phyloP scores from a whole-genome alignment of 2,888 invertebrate species.

The Calliopum simillimum region DNA sequence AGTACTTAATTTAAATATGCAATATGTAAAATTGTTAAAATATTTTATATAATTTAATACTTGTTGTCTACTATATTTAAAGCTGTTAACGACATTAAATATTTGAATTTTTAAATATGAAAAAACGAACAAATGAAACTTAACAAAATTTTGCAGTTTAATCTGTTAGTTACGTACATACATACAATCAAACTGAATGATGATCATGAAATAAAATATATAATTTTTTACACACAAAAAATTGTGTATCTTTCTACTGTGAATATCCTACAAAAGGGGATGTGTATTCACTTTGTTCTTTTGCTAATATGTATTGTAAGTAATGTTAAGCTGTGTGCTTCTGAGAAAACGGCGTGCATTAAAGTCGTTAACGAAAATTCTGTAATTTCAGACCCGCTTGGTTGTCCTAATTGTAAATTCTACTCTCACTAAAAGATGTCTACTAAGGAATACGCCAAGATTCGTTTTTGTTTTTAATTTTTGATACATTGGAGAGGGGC shows the following conservation, averaged over 20 bases:
- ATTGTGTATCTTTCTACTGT: neutral
- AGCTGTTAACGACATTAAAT: neutral
- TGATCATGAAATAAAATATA: neutral
- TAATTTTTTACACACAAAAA: slow-evolving; percentile 6
- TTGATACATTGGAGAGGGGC: no score
- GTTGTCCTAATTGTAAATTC: no score
- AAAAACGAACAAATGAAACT: neutral
- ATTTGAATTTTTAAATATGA: neutral
- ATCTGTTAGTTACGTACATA: neutral
- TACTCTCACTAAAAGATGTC: no score
- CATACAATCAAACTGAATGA: slow-evolving; percentile 2
- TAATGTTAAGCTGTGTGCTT: no score
- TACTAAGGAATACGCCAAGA: no score
- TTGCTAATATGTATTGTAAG: no score
- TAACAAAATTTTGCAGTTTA: neutral
- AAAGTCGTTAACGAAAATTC: no score
- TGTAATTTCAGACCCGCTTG: no score
- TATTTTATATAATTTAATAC: neutral
- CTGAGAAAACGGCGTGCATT: no score
- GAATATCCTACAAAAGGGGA: neutral
- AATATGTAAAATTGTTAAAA: no score
- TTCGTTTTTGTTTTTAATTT: no score
- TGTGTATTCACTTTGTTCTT: no score
- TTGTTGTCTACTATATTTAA: slow-evolving; percentile 8
- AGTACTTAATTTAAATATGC: slow-evolving; percentile 28